Percentiles rank a stretch among this genome's conserved stretches.
Conservation (phyloP, 2,113 vertebrate genomes). For the Eudyptes chrysolophus region DNA sequence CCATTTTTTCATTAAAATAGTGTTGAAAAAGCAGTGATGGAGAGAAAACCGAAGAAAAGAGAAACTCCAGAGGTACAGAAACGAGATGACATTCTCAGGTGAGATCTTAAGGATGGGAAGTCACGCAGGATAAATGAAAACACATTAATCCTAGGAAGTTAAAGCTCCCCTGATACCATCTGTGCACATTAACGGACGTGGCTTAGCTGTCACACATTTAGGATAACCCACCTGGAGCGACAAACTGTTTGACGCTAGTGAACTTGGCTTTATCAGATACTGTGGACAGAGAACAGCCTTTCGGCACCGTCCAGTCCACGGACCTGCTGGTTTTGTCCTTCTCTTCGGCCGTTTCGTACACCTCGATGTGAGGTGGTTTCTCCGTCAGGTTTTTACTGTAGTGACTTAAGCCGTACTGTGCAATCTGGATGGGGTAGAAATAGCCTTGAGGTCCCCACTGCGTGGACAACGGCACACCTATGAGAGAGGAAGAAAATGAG, state of each 20-base stretch:
- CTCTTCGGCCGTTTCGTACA: slow-evolving; percentile 90
- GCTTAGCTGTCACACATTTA: not conserved
- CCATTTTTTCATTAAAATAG: no score
- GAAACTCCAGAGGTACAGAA: not conserved
- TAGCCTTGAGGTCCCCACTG: slow-evolving; percentile 99
- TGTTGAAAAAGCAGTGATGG: fast-evolving
- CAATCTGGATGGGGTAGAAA: slow-evolving; percentile 99
- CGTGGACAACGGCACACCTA: slow-evolving; percentile 95
- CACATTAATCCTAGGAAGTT: not conserved
- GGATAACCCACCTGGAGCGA: slow-evolving; percentile 81
- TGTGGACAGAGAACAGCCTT: slow-evolving; percentile 82
- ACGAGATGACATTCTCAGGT: not conserved
- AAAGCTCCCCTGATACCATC: not conserved
- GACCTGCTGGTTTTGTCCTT: slow-evolving; percentile 63
- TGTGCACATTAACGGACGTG: not conserved
- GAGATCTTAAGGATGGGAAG: not conserved
- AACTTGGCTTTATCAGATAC: slow-evolving; percentile 82
- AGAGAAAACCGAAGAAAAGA: not conserved
- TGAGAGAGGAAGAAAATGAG: not conserved
- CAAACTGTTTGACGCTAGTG: slow-evolving; percentile 87
- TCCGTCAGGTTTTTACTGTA: slow-evolving; percentile 99
- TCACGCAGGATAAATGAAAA: fast-evolving
- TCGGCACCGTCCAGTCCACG: slow-evolving; percentile 82
- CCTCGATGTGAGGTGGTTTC: slow-evolving; percentile 85
- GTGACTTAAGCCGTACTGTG: slow-evolving; percentile 97